These are phyloP conservation scores for Cochlearius cochlearius DNA, from an alignment of 2,113 vertebrate genomes.

Conservation along the genomic window DNA sequence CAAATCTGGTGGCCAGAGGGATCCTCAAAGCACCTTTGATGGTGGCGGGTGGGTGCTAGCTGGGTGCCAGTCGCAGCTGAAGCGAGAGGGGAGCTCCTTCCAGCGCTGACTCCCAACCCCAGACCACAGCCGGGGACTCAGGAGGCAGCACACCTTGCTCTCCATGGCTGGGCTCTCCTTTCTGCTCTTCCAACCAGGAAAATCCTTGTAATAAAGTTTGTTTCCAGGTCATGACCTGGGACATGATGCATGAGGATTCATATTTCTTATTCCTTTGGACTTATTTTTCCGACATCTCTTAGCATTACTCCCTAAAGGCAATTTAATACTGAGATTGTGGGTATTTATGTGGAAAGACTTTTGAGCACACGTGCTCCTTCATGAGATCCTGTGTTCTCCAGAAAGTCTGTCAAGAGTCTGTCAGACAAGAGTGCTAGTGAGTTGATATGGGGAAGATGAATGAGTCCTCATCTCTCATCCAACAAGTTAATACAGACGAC, in stretches of 20 bases:
- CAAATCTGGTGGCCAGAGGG: not conserved
- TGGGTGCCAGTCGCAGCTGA: accelerated
- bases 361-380: not conserved
- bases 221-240: not conserved
- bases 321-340: not conserved
- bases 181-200: not conserved
- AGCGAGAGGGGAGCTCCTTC: not conserved
- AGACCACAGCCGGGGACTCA: not conserved
- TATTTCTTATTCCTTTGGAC: not conserved
- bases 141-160: not conserved
- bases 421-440: not conserved
- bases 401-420: not conserved
- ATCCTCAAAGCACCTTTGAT: not conserved
- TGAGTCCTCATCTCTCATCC: not conserved
- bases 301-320: not conserved
- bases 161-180: not conserved
- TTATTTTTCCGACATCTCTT: not conserved
- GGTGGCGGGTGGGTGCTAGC: not conserved
- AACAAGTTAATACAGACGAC: not conserved
- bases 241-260: not conserved
- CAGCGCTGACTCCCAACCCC: not conserved
- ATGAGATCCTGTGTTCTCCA: not conserved
- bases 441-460: not conserved
- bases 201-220: not conserved
- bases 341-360: constrained; percentile 5